Base-by-base conservation (phyloP, 2,888 invertebrate species). In the Morpho helenor region DNA sequence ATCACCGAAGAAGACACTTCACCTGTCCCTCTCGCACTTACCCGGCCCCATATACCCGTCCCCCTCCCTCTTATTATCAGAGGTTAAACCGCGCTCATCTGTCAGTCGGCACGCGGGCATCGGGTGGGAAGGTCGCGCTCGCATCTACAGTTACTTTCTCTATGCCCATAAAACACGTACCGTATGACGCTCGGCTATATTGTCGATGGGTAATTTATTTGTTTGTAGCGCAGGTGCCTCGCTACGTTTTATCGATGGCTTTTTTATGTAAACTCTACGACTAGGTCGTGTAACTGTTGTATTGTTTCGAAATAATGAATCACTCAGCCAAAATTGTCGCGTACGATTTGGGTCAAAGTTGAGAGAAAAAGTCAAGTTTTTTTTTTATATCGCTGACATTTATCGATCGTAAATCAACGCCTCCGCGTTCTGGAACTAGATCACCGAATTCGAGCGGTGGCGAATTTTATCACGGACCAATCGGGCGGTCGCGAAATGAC, bases 1-100 rank as follows among this genome's bases (percentile, higher is more conserved):
- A 86, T 87, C 86, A 83, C 85, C 86, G 87, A 89, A 89, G 89
- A 90, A 87, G 90, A 89, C 82, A 84, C 89, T 74, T 79, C 73
- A 60, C 45, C 71, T 67, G 63, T 87, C 86, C 66, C 79, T 62
- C 72, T 88, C 80, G 62, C 74, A 57, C 81, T 23, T 44, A 42
- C 52, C 31, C 58, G 55, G 22, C 61, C 56, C 57, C 63, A 68
- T 82, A 76, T 74, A 44, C 66, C 75, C 65, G 71, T 87, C 85
- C 75, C 82, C 67, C 76, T 88, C 82, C 62, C 67, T 77, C 82
- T 84, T 88, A 89, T 88, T 89, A 90, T 89, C 90, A 88, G 84
- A 87, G 87, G 87, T 87, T 85, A 86, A 84, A 75, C 81, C 81
- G 78, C 79, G 85, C 83, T 84, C 88, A 88, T 88, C 88, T 79